Conservation (phyloP, 2,797 vertebrate species). For the Aratinga solstitialis region DNA sequence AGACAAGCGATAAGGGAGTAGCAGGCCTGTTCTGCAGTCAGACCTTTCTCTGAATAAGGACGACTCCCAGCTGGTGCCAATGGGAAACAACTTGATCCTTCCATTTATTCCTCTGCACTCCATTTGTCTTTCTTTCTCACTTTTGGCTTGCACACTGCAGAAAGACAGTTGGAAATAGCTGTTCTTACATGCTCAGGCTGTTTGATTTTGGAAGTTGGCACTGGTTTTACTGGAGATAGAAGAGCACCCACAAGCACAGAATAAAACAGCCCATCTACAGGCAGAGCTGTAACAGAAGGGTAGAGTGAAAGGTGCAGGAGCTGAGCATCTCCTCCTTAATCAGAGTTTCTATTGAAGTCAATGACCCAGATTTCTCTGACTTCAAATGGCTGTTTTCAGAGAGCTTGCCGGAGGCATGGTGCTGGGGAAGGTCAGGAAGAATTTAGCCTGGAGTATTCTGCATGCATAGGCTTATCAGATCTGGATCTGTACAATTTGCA, state of each 20-base stretch:
- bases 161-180: conserved; percentile 63
- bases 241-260: conserved; percentile 47
- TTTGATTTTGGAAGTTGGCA: conserved; percentile 65
- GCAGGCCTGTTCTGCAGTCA: neutral
- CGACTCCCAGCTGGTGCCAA: conserved; percentile 50
- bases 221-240: conserved; percentile 47
- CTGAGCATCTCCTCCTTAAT: conserved; percentile 44
- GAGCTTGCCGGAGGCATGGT: neutral
- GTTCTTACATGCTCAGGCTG: conserved; percentile 66
- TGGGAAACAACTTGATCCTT: conserved; percentile 39
- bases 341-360: conserved; percentile 50
- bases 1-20: neutral
- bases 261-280: conserved; percentile 36
- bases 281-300: conserved; percentile 45
- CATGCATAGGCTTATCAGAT: neutral
- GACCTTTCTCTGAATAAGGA: neutral
- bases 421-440: conserved; percentile 53
- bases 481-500: neutral
- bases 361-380: conserved; percentile 64
- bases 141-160: conserved; percentile 45
- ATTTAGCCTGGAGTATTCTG: conserved; percentile 5
- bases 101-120: conserved; percentile 10
- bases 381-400: conserved; percentile 58
- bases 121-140: conserved; percentile 36
- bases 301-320: conserved; percentile 49